Conservation (phyloP, 1,140 invertebrate genomes). For the Aphaenogaster floridana region DNA sequence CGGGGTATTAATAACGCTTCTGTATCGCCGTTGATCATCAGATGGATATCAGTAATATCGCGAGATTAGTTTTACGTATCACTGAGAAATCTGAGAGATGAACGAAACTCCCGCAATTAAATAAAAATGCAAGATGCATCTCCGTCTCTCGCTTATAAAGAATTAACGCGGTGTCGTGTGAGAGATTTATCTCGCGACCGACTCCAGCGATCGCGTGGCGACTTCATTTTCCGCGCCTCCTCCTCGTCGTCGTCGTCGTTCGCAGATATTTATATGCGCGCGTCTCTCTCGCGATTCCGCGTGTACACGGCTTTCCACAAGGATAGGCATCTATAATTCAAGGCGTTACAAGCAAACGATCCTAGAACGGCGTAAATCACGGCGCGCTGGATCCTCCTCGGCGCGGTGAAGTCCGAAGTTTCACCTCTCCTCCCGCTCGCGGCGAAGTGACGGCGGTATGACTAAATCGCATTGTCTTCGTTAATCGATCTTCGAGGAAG, state of each 20-base stretch:
- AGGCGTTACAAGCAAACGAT: constrained; percentile 83
- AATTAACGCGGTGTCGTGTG: constrained; percentile 33
- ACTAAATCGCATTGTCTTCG: constrained; percentile 57
- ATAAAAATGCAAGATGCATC: constrained; percentile 46
- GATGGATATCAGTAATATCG: constrained; percentile 26
- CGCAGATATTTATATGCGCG: constrained; percentile 59
- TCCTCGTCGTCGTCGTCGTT: constrained; percentile 12
- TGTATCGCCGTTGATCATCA: constrained; percentile 30
- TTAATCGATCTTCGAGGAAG: constrained; percentile 58
- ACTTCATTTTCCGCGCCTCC: constrained; percentile 76
- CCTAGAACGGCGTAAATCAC: constrained; percentile 82
- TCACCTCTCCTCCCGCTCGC: constrained; percentile 3
- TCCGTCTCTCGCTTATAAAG: constrained; percentile 36
- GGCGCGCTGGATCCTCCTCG: constrained; percentile 78
- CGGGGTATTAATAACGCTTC: constrained; percentile 29
- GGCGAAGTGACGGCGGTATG: constrained; percentile 16
- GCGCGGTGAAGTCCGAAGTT: constrained; percentile 61
- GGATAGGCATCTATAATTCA: constrained; percentile 83
- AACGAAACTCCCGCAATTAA: constrained; percentile 40
- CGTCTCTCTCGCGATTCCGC: constrained; percentile 36
- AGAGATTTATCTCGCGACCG: constrained; percentile 36
- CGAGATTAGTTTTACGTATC: constrained; percentile 27
- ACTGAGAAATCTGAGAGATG: constrained; percentile 30
- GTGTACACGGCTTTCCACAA: constrained; percentile 71
- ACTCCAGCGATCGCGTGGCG: constrained; percentile 49